A percentile compares a stretch with the other conserved stretches of the same genome.
Evolutionary conservation across 1,140 invertebrate genomes (phyloP).

Genomic region (Diabrotica undecimpunctata): DNA sequence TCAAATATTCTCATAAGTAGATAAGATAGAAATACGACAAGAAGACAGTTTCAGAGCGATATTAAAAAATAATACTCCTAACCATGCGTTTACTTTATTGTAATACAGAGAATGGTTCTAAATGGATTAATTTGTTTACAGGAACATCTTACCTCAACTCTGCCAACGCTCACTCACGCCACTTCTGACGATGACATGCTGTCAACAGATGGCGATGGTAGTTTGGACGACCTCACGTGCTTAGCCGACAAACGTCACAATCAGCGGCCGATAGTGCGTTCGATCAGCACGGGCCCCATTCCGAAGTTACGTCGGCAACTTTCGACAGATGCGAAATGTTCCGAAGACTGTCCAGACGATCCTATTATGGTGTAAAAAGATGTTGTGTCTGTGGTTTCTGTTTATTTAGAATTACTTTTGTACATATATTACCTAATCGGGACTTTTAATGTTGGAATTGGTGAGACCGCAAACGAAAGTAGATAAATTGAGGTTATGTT

Average conservation of each 20-base stretch:
- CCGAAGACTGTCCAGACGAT: constrained; percentile 44
- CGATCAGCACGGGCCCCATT: constrained; percentile 38
- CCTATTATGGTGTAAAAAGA: constrained; percentile 45
- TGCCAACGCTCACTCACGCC: constrained; percentile 72
- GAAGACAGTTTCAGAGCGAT: background rate
- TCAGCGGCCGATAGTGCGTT: constrained; percentile 37
- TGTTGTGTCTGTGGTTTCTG: background rate
- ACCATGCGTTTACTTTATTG: no score
- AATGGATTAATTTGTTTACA: background rate
- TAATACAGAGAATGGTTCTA: no score
- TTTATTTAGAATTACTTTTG: background rate
- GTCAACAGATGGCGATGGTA: constrained; percentile 66
- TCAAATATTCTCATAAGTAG: no score
- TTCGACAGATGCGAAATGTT: constrained; percentile 41
- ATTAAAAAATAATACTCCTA: no score
- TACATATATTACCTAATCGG: background rate
- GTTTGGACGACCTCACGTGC: constrained; percentile 58
- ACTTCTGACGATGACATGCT: constrained; percentile 83
- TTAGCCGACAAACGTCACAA: constrained; percentile 34
- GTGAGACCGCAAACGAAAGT: no score
- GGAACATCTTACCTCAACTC: constrained; percentile 71
- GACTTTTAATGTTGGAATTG: background rate
- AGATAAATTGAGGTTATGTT: no score
- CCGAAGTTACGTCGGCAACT: constrained; percentile 43
- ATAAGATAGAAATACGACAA: no score